Base-by-base conservation (phyloP, 2,113 vertebrate species). In the Struthidea cinerea region DNA sequence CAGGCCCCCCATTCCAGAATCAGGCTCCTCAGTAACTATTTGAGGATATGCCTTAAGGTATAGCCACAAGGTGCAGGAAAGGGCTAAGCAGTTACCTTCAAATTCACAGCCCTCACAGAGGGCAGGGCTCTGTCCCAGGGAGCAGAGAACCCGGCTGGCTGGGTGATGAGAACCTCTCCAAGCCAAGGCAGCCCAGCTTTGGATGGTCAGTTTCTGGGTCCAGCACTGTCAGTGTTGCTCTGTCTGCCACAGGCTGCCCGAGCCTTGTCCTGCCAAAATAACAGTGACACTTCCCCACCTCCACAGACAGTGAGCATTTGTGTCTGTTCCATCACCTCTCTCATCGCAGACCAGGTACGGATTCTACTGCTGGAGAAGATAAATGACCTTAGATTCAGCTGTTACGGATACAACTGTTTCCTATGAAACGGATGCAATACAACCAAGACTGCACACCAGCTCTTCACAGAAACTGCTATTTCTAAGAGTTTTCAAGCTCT, bases 301-400 rank as follows among this genome's bases (percentile, higher is more conserved):
- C 18, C 4, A 2, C 16, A 24, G 17, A 15, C 7, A 1, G 11
- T 0, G 30, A 76, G 61, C 37, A 13, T 56, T 11, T 28, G 27
- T 19, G 35, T 35, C 16, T 53, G 53, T 16, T 49, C 63, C 26
- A 2, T 4, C 1, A 0, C 1, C 7, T 56, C 47, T 20, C 37
- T 33, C 39, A 11, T 1, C 37, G 4, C 11, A 4, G 10, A 59
- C 6, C 10, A 64, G 49, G 28, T 21, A 68, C 1, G 1, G 35
- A 67, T 90, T 57, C 84, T 35, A 33, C 33, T 81, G 50, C 50
- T 67, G 56, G 27, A 39, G 41, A 28, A 74, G 49, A 65, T 26
- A 69, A 76, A 61, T 7, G 4, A 39, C 53, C 26, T 63, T 10
- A 39, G 24, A 46, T 60, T 56, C 32, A 33, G 23, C 49, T 49